Evolutionary conservation across 2,888 invertebrate genomes (phyloP).

Genomic region (Lithophane semibrunnea): DNA sequence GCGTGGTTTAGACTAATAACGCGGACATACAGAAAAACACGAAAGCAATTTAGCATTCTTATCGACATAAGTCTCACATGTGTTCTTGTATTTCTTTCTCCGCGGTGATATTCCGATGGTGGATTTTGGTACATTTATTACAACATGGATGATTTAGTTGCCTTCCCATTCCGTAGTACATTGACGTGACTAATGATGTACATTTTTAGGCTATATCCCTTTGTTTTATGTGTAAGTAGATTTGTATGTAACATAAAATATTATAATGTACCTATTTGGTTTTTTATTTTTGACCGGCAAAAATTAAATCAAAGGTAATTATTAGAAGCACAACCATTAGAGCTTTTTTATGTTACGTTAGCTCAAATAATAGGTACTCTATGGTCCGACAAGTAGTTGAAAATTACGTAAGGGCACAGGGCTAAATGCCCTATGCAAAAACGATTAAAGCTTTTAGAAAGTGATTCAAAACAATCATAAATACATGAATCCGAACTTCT

Average conservation of each 20-base stretch:
- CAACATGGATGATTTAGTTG: conserved; percentile 68
- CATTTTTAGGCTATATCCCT: conserved; percentile 53
- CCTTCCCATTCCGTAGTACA: conserved; percentile 56
- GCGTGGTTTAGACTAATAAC: too few relatives aligned
- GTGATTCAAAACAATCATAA: conserved; percentile 6
- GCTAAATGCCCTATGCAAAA: too few relatives aligned
- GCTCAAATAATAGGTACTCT: too few relatives aligned
- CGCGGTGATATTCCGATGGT: conserved; percentile 55
- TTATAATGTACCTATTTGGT: background rate
- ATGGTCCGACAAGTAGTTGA: background rate
- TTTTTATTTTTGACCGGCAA: background rate
- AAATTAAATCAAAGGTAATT: background rate
- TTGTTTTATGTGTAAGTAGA: conserved; percentile 42
- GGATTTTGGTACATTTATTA: conserved; percentile 67
- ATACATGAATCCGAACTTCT: conserved; percentile 2
- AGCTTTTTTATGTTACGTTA: background rate
- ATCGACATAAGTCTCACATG: conserved; percentile 32
- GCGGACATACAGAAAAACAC: too few relatives aligned
- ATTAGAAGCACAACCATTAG: background rate
- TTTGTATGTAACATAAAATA: conserved; percentile 13
- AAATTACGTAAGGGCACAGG: background rate
- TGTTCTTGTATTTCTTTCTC: conserved; percentile 54
- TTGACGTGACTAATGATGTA: conserved; percentile 66
- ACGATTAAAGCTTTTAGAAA: background rate
- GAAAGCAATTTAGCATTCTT: conserved; percentile 28